phyloP scores from a whole-genome alignment of 2,888 invertebrate species.

The Habrosyne pyritoides region DNA sequence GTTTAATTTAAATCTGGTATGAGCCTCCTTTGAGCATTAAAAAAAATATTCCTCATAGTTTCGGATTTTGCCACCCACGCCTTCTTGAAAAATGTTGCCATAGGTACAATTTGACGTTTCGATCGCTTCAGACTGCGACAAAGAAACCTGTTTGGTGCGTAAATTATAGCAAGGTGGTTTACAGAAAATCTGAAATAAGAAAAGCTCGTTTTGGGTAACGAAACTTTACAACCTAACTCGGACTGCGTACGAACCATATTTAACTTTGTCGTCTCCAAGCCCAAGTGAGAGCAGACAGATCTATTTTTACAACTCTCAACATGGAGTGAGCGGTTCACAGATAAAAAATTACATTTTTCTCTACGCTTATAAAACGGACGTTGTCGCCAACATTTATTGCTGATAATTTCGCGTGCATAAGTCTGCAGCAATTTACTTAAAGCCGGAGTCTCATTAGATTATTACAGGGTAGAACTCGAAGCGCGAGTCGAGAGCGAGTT shows the following conservation, averaged over 20 bases:
- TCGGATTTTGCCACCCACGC: no score
- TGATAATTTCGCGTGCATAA: slow-evolving; percentile 34
- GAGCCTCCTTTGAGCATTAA: no score
- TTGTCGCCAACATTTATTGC: slow-evolving; percentile 33
- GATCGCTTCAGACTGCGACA: no score
- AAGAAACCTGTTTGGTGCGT: no score
- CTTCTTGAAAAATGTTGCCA: no score
- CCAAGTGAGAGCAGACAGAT: slow-evolving; percentile 4
- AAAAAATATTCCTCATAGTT: no score
- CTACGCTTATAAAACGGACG: slow-evolving; percentile 36
- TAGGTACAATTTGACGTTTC: no score
- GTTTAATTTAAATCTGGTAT: no score
- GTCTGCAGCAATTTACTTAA: slow-evolving; percentile 37
- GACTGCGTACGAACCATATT: neutral
- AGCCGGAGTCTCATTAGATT: slow-evolving; percentile 37
- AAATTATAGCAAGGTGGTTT: no score
- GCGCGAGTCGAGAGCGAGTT: slow-evolving; percentile 33
- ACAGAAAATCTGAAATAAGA: no score
- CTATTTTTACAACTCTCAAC: slow-evolving; percentile 13
- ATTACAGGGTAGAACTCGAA: slow-evolving; percentile 31
- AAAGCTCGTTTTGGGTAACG: no score
- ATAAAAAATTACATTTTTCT: slow-evolving; percentile 24
- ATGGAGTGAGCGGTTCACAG: slow-evolving; percentile 14
- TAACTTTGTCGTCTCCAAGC: neutral
- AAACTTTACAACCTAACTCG: no score